Evolutionary conservation across 2,797 vertebrate species (phyloP).

Genomic region (Diceros bicornis): DNA sequence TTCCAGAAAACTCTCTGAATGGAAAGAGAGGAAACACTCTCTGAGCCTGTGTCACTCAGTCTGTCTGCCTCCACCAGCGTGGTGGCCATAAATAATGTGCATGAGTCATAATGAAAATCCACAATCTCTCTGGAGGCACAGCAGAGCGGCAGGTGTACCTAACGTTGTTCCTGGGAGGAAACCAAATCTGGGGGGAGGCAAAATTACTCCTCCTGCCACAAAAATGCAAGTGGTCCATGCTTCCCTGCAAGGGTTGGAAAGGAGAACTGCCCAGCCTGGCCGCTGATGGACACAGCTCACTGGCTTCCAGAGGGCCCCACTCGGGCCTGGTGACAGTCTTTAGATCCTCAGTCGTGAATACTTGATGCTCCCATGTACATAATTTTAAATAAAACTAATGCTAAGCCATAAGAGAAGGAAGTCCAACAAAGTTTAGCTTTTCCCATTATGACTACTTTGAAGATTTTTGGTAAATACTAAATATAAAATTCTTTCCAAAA

Average conservation of each 20-base stretch:
- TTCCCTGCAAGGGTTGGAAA: background rate
- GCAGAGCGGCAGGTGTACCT: conserved; percentile 50
- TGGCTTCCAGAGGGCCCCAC: background rate
- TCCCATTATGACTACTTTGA: background rate
- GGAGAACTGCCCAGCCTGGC: background rate
- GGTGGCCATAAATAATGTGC: conserved; percentile 66
- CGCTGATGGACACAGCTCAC: background rate
- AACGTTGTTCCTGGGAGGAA: conserved; percentile 43
- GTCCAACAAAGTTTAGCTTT: background rate
- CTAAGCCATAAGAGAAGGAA: background rate
- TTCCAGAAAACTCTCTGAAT: conserved; percentile 68
- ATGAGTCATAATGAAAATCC: conserved; percentile 73
- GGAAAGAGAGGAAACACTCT: conserved; percentile 50
- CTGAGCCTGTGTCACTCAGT: background rate
- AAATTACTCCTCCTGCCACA: background rate
- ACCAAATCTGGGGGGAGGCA: background rate
- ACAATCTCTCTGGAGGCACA: conserved; percentile 44
- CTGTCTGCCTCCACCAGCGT: conserved; percentile 1
- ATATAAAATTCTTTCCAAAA: conserved; percentile 61
- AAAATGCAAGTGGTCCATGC: background rate
- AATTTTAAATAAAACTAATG: conserved; percentile 40
- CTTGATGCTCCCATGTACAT: background rate
- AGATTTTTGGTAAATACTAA: conserved; percentile 59
- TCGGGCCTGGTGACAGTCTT: background rate
- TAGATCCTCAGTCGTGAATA: background rate